A percentile compares a stretch with the other conserved stretches of the same genome.
phyloP scores from a whole-genome alignment of 2,113 vertebrate species.

The Oncorhynchus kisutch region DNA sequence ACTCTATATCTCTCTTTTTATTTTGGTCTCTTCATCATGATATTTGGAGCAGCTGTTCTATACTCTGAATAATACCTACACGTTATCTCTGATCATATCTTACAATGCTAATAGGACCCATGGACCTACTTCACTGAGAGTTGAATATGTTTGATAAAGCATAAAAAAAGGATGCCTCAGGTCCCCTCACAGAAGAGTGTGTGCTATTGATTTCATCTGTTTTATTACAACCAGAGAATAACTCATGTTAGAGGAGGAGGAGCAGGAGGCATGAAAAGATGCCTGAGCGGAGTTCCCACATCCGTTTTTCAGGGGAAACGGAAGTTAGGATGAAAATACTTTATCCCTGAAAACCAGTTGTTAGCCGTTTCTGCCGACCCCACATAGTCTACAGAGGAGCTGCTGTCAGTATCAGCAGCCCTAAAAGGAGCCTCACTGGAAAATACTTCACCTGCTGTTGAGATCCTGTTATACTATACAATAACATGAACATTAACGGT shows the following conservation, averaged over 20 bases:
- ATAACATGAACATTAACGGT: no score
- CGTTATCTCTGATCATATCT: constrained; percentile 22
- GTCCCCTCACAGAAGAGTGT: constrained; percentile 11
- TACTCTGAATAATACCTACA: not conserved
- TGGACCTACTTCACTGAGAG: no score
- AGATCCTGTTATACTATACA: not conserved
- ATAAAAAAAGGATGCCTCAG: constrained; percentile 32
- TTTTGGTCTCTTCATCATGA: not conserved
- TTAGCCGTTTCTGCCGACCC: constrained; percentile 22
- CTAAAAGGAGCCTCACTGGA: constrained; percentile 16
- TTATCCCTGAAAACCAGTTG: not conserved
- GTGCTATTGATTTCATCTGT: constrained; percentile 26
- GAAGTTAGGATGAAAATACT: no score
- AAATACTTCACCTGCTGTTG: no score
- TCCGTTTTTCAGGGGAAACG: not conserved
- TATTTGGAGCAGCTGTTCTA: not conserved
- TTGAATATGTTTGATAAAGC: not conserved
- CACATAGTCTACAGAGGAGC: constrained; percentile 41
- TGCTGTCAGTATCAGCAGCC: constrained; percentile 22
- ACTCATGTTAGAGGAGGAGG: constrained; percentile 6
- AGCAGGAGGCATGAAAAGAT: not conserved
- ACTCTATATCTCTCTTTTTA: not conserved
- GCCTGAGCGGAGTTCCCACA: no score
- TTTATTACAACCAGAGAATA: constrained; percentile 47
- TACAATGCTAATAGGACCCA: no score